Evolutionary conservation across 2,888 invertebrate species (phyloP), one percentile per base, ranked within the genome.

Genomic region (Andricus quercusramuli): DNA sequence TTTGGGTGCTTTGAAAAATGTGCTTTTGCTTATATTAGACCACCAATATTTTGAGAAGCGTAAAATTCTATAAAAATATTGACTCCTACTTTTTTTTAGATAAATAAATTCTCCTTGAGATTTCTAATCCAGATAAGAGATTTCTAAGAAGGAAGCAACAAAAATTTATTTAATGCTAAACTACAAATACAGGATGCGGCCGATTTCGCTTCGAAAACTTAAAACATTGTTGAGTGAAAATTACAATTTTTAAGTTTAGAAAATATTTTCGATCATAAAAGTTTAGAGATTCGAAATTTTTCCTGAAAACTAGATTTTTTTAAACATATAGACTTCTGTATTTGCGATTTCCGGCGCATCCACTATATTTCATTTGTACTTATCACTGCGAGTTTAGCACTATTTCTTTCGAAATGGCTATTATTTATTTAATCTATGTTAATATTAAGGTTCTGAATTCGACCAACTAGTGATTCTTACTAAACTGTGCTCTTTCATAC

Each of bases 351-450:
- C 13, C 32, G 56, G 74, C 56, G 74, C 56, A 74, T 74, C 32
- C 9, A 51, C 56, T 74, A 37, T 56, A 74, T 29, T 56, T 74
- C 56, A 29, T 74, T 74, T 74, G 74, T 74, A 74, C 74, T 74
- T 74, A 74, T 74, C 74, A 56, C 74, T 74, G 74, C 74, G 29
- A 74, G 20, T 74, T 74, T 74, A 74, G 74, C 32, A 51, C 56
- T 56, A 20, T 74, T 74, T 56, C 47, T 74, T 37, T 56, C 32
- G 25, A 74, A 74, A 56, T 51, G 74, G 51, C 51, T 74, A 74
- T 56, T 74, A 56, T 74, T 74, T 17, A 51, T 51, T 20, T 74
- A 74, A 56, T 74, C 32, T 74, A 56, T n/a, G 20, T 37, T 32
- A 32, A 56, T 56, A 74, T 56, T 68, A 37, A 67, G 29, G 29